Evolutionary conservation across 2,888 invertebrate genomes (phyloP), one percentile per base, ranked within the genome.

Genomic region (Andrena flavipes): DNA sequence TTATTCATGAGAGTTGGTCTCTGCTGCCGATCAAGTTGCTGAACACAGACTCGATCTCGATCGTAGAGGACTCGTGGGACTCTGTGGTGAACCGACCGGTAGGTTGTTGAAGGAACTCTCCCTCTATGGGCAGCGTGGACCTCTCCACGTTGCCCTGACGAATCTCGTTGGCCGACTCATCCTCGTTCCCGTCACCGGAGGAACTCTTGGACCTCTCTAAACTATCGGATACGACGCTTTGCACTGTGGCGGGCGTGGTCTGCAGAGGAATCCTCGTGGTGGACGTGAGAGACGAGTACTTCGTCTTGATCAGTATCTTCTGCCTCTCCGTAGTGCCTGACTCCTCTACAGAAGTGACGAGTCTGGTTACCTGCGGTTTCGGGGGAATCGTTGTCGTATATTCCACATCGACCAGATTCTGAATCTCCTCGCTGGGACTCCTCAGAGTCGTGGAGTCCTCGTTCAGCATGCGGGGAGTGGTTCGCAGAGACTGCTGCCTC

Each of bases 311-410:
- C 7, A 94, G 92, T 71, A 95, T 94, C 81, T 92, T 94, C 81
- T 94, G 94, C 64, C 94, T 91, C 82, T 94, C 94, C 1, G 95
- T 95, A 0, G 94, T 94, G 0, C 93, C 94, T 2, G 94, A 93
- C 86, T 95, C 95, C 23, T 94, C 93, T 23, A 95, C 93, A 2
- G 94, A 94, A 3, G 95, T 95, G 10, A 95, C 94, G 33, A 95
- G 91, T 84, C 94, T 93, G 35, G 95, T 95, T 1, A 94, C 91
- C 20, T 91, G 91, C 2, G 95, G 94, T 80, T 92, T 92, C 2
- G 84, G 76, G 0, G 91, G 84, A 7, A 91, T 87, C 0, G 85
- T 77, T 4, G 88, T 88, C n/a, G 88, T 87, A 33, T 84, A 82
- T n/a, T 90, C 87, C 16, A 60, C 59, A 7, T 91, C 90, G 0